These are phyloP conservation scores for Reticulitermes speratus DNA, from an alignment of 1,140 invertebrate species.

Conservation along the genomic window DNA sequence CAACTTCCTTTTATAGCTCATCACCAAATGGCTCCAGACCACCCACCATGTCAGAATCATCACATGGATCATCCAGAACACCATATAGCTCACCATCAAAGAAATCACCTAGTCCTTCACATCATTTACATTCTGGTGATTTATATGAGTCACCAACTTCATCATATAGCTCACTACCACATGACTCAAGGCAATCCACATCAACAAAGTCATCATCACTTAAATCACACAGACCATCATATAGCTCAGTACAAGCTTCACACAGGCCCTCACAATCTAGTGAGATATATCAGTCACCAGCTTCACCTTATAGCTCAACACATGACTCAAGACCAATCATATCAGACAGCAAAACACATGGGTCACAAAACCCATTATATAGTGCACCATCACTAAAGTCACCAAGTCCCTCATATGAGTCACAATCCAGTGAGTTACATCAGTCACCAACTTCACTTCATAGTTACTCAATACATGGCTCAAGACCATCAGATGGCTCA, in stretches of 20 bases:
- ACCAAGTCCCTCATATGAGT: no score
- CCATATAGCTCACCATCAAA: not conserved
- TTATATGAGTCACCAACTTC: not conserved
- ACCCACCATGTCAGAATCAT: not conserved
- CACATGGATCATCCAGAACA: not conserved
- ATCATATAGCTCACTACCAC: not conserved
- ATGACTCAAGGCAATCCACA: not conserved
- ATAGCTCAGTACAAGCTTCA: not conserved
- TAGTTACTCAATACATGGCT: not conserved
- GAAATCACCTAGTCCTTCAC: not conserved
- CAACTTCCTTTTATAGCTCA: not conserved
- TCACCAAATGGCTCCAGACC: not conserved
- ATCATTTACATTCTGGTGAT: not conserved
- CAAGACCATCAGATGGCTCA: not conserved
- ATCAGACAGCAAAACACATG: not conserved
- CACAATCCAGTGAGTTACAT: no score
- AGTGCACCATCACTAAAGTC: no score
- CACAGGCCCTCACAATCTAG: not conserved
- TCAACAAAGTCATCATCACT: not conserved
- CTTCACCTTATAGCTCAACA: not conserved
- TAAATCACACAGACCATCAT: not conserved
- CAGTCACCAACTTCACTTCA: no score
- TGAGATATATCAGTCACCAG: not conserved
- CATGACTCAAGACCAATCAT: not conserved
- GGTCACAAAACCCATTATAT: not conserved